These are phyloP conservation scores for Meleagris gallopavo DNA, from an alignment of 2,113 vertebrate genomes.

Conservation along the genomic window DNA sequence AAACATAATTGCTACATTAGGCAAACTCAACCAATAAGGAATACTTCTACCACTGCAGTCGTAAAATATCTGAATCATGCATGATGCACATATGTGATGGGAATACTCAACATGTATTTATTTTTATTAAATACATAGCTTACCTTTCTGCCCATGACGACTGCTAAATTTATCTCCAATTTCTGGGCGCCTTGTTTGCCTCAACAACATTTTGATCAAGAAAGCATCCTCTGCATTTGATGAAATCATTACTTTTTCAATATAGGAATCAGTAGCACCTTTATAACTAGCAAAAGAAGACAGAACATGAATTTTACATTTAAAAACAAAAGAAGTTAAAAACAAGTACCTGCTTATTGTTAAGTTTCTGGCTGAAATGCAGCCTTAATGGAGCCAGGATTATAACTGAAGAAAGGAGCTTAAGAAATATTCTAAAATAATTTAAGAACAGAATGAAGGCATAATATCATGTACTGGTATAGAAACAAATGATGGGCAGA, in stretches of 20 bases:
- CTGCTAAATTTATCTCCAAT: constrained; percentile 99
- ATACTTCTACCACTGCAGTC: not conserved
- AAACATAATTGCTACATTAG: not conserved
- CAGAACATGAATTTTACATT: not conserved
- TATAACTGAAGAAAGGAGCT: not conserved
- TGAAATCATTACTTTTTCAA: constrained; percentile 99
- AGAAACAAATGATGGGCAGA: not conserved
- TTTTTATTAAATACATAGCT: not conserved
- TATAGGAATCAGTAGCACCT: constrained; percentile 95
- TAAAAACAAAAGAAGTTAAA: not conserved
- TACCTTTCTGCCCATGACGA: constrained; percentile 98
- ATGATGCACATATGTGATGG: not conserved
- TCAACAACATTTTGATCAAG: constrained; percentile 97
- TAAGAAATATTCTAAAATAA: not conserved
- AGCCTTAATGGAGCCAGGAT: not conserved
- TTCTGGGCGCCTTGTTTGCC: constrained; percentile 95
- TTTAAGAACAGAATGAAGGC: not conserved
- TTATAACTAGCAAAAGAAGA: constrained; percentile 87
- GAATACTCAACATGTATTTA: not conserved
- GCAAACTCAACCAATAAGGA: not conserved
- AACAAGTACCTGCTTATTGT: not conserved
- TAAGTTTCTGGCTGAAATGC: not conserved
- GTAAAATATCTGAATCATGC: not conserved
- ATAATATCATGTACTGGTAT: not conserved
- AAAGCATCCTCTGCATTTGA: constrained; percentile 98